Evolutionary conservation across 2,888 invertebrate species (phyloP).

Genomic region (Drosophila prostipennis): DNA sequence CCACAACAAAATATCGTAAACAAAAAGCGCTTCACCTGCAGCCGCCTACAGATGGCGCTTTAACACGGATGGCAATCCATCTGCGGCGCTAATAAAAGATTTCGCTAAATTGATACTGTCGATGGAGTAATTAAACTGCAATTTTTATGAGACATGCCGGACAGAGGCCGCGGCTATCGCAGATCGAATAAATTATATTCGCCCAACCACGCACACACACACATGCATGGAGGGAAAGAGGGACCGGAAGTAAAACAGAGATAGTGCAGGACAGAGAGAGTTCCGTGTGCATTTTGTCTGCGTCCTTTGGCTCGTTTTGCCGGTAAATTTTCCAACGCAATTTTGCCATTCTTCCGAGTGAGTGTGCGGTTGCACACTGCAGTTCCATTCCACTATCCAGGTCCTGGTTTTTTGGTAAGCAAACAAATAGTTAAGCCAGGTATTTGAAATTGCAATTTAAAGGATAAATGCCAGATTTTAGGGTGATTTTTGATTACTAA

Average conservation of each 20-base stretch:
- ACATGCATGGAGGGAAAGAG: slow-evolving; percentile 3
- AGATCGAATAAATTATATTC: slow-evolving; percentile 84
- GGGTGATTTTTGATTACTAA: background rate
- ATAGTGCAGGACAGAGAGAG: slow-evolving; percentile 15
- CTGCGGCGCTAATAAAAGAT: slow-evolving; percentile 81
- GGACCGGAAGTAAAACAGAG: slow-evolving; percentile 23
- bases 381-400: slow-evolving; percentile 14
- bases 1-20: background rate
- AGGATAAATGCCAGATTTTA: background rate
- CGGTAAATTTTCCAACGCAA: slow-evolving; percentile 73
- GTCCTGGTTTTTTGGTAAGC: slow-evolving; percentile 49
- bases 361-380: slow-evolving; percentile 31
- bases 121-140: slow-evolving; percentile 84
- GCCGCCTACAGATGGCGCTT: slow-evolving; percentile 76
- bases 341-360: slow-evolving; percentile 48
- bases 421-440: slow-evolving; percentile 46
- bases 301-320: slow-evolving; percentile 50
- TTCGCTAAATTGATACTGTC: slow-evolving; percentile 83
- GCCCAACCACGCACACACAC: slow-evolving; percentile 43
- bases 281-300: slow-evolving; percentile 41
- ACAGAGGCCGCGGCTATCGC: slow-evolving; percentile 82
- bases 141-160: slow-evolving; percentile 84
- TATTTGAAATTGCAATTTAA: background rate
- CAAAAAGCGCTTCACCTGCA: slow-evolving; percentile 52
- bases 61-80: slow-evolving; percentile 82